phyloP scores from a whole-genome alignment of 2,113 vertebrate species.

The Aegithalos caudatus region DNA sequence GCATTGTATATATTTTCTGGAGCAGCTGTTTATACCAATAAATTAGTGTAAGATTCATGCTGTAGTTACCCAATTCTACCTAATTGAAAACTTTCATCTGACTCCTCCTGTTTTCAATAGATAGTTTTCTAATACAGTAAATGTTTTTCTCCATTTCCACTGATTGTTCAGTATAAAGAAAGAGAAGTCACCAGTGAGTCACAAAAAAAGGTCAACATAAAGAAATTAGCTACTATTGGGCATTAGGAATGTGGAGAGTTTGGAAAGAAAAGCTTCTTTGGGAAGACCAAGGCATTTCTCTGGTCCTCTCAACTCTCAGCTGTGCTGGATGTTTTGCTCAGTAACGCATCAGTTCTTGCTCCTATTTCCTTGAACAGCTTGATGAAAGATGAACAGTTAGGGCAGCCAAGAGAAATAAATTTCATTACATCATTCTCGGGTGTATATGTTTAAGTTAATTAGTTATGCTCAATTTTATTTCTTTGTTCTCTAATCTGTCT shows the following conservation, averaged over 20 bases:
- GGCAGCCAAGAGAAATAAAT: slow-evolving; percentile 2
- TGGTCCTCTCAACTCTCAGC: neutral
- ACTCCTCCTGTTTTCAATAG: neutral
- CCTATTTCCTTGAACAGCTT: neutral
- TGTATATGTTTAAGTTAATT: slow-evolving; percentile 25
- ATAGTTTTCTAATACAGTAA: neutral
- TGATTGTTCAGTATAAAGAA: neutral
- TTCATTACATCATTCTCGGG: neutral
- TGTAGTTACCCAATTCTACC: neutral
- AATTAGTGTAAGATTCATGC: neutral
- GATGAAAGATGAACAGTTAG: neutral
- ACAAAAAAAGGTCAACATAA: neutral
- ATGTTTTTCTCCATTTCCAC: neutral
- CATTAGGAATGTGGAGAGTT: neutral
- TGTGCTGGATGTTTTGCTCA: neutral
- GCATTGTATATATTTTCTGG: neutral
- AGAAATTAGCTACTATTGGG: neutral
- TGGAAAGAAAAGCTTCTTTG: neutral
- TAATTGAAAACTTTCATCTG: neutral
- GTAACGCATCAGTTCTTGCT: neutral
- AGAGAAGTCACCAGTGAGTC: neutral
- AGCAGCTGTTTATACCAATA: neutral
- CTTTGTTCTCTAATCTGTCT: slow-evolving; percentile 34
- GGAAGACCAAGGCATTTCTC: neutral
- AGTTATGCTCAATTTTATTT: slow-evolving; percentile 17